These are phyloP conservation scores for Oophaga pumilio DNA, from an alignment of 2,113 vertebrate species.

Conservation along the genomic window DNA sequence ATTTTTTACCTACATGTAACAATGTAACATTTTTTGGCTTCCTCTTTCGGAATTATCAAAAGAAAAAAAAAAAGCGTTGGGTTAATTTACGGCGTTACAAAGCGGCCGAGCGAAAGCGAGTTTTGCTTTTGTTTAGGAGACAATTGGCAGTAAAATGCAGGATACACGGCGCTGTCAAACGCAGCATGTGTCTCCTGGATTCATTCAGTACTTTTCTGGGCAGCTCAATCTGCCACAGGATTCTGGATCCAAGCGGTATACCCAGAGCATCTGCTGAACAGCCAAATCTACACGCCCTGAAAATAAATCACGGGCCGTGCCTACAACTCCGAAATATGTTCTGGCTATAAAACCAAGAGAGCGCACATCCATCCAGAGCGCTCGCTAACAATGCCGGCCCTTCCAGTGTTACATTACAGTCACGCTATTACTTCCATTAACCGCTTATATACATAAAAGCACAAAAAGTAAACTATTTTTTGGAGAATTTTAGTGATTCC, in stretches of 20 bases:
- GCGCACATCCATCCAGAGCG: constrained; percentile 4
- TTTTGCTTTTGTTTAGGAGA: constrained; percentile 51
- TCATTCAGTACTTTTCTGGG: constrained; percentile 57
- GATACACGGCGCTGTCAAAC: constrained; percentile 51
- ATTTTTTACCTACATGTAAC: background rate
- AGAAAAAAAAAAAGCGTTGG: background rate
- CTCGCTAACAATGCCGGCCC: constrained; percentile 17
- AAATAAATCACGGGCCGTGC: constrained; percentile 55
- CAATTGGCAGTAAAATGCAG: constrained; percentile 39
- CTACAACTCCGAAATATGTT: constrained; percentile 42
- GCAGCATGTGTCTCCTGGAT: constrained; percentile 55
- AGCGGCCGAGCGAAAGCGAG: background rate
- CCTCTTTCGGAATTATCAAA: background rate
- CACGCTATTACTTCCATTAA: background rate
- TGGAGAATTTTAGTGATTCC: background rate
- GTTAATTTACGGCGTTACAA: constrained; percentile 10
- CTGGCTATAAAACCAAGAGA: constrained; percentile 25
- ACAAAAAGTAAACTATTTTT: background rate
- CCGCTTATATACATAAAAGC: background rate
- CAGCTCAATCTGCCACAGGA: constrained; percentile 59
- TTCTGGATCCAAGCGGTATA: constrained; percentile 40
- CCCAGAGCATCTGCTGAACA: constrained; percentile 57
- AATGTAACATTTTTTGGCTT: background rate
- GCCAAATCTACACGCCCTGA: constrained; percentile 49
- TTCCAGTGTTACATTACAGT: background rate